Conservation (phyloP, 1,140 invertebrate species). For the Drosophila sucinea region DNA sequence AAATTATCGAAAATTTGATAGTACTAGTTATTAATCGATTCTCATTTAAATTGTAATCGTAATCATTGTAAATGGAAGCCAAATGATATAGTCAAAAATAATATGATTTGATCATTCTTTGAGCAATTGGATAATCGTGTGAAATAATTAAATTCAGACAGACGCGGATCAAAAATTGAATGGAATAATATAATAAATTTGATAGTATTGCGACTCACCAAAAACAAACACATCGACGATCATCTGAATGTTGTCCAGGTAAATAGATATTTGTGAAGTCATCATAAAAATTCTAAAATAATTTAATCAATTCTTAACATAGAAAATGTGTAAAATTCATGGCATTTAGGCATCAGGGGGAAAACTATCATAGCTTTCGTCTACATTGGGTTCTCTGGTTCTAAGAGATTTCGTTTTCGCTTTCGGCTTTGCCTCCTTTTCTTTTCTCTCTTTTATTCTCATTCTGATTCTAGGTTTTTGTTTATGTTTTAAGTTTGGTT, state of each 20-base stretch:
- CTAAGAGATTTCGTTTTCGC: background rate
- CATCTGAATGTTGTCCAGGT: too few species aligned
- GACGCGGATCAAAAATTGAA: too few species aligned
- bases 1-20: too few species aligned
- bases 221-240: too few species aligned
- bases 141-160: too few species aligned
- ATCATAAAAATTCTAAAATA: background rate
- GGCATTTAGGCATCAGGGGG: background rate
- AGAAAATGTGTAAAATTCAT: background rate
- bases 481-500: constrained; percentile 15
- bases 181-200: too few species aligned
- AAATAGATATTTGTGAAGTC: too few species aligned
- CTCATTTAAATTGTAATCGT: background rate
- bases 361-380: background rate
- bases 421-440: background rate
- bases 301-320: background rate
- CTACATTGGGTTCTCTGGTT: too few species aligned
- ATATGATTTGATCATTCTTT: too few species aligned
- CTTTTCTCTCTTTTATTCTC: constrained; percentile 20
- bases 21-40: too few species aligned
- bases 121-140: too few species aligned
- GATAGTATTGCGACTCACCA: too few species aligned
- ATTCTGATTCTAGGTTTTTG: constrained; percentile 20
- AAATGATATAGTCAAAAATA: background rate
- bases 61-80: background rate